Base-by-base conservation (phyloP, 2,113 vertebrate genomes). In the Pygoscelis adeliae region DNA sequence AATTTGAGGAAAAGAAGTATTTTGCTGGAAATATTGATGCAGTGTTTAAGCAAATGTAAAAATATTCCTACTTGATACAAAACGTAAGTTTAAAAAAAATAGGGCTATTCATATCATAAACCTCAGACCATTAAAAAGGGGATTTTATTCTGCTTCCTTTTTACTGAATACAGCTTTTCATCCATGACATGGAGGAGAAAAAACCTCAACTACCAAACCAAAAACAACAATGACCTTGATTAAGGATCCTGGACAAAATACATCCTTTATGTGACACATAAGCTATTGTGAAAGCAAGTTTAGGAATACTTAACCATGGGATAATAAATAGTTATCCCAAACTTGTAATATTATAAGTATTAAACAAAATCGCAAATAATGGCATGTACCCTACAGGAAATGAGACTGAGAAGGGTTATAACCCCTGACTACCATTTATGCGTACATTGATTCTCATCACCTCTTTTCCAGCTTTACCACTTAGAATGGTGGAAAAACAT, bases 21-120 rank as follows among this genome's bases (percentile, higher is more conserved):
- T 96, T 92, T 96, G 36, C 83, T 96, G 89, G 91, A 96, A 97
- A 97, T 97, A 93, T 30, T 93, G 94, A 95, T 65, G 67, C 42
- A 49, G 72, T 22, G 8, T 83, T 97, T 91, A 95, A 90, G 66
- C 61, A 95, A 91, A 96, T 23, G 58, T 82, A 91, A 83, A 89
- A 92, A 82, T 46, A 71, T 83, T 93, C 69, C 49, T 78, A 74
- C 56, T 90, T 92, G 73, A 96, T 76, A 85, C 80, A 83, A 96
- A 92, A 93, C 34, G 40, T 59, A 82, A 78, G 47, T 50, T 22
- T 49, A 90, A 67, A 34, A 59, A 49, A 40, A 16, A 42, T 42
- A 42, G 40, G 26, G 17, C 44, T 46, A 62, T 67, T 87, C 52
- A 61, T 56, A 27, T 66, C 30, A 17, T 84, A 65, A 94, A 69